Evolutionary conservation across 2,888 invertebrate genomes (phyloP).

Genomic region (Callosobruchus maculatus): DNA sequence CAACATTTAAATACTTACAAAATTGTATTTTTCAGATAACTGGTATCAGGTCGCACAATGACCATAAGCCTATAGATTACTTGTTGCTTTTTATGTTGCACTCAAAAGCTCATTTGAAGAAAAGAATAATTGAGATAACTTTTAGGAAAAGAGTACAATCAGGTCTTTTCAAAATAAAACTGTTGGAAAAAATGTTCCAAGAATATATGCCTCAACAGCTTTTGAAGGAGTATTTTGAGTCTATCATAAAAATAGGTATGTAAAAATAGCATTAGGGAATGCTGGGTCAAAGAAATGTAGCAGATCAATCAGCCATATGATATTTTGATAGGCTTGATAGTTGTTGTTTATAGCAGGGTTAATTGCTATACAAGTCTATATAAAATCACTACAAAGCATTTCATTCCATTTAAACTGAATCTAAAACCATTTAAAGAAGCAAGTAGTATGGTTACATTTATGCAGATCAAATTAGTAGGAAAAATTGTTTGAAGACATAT

Average conservation of each 20-base stretch:
- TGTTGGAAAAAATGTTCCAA: slow-evolving; percentile 56
- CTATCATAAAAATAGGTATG: slow-evolving; percentile 52
- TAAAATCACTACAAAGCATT: too few species aligned
- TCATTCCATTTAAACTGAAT: too few species aligned
- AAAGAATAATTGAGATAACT: slow-evolving; percentile 59
- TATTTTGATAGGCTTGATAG: too few species aligned
- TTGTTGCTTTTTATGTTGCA: slow-evolving; percentile 63
- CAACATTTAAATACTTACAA: too few species aligned
- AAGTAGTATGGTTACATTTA: too few species aligned
- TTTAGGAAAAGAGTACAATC: slow-evolving; percentile 62
- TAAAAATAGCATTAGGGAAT: not conserved
- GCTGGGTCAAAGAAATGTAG: too few species aligned
- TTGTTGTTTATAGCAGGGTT: too few species aligned
- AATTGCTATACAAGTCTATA: too few species aligned
- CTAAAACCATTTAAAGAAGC: too few species aligned
- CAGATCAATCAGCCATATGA: too few species aligned
- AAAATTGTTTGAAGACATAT: too few species aligned
- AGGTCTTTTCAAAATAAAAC: slow-evolving; percentile 56
- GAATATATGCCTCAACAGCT: slow-evolving; percentile 50
- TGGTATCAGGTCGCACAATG: slow-evolving; percentile 49
- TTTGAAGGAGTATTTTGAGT: slow-evolving; percentile 55
- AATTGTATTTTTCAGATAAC: slow-evolving; percentile 39
- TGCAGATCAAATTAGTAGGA: too few species aligned
- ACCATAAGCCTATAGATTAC: slow-evolving; percentile 66
- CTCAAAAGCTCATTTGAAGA: slow-evolving; percentile 58